Base-by-base conservation (phyloP, 2,113 vertebrate genomes). In the Antigone vipio region DNA sequence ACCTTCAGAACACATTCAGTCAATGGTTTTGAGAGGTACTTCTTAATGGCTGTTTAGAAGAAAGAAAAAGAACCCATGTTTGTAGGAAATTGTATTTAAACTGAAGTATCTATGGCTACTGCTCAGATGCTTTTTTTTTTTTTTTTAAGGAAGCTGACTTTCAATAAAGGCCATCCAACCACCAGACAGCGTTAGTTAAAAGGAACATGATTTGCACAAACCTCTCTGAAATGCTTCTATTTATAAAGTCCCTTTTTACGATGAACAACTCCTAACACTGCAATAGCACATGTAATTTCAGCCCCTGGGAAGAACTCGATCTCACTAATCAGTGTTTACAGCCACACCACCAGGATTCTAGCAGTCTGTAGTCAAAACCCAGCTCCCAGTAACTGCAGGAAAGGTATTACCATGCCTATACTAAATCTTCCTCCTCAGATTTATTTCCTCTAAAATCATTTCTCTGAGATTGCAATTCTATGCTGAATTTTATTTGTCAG, bases 401-500 rank as follows among this genome's bases (percentile, higher is more conserved):
- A 89, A 92, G 50, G 86, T 60, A 95, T 96, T 93, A 92, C 74
- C 13, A 75, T 66, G 59, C 66, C 77, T 89, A 68, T 38, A 86
- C 42, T 95, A 95, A 95, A 96, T 96, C 88, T 83, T 93, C 44
- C 59, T 83, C 72, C 50, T 91, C 82, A 92, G 82, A 94, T 95
- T 97, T 95, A 93, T 92, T 92, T 96, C 86, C 84, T 91, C 69
- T 91, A 93, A 93, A 97, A 92, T 45, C 52, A 89, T 88, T 97
- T 82, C 80, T 93, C 69, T 85, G 38, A 38, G 23, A 94, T 56
- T 91, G 95, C 71, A 95, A 47, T 86, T 96, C 75, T 84, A 38
- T 59, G 69, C 73, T 79, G 86, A 87, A 91, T 97, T 95, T 96
- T 95, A 91, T 95, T 92, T 93, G 91, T 88, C 89, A 96, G 84